phyloP scores from a whole-genome alignment of 2,113 vertebrate species.

The Sinocyclocheilus anophthalmus region DNA sequence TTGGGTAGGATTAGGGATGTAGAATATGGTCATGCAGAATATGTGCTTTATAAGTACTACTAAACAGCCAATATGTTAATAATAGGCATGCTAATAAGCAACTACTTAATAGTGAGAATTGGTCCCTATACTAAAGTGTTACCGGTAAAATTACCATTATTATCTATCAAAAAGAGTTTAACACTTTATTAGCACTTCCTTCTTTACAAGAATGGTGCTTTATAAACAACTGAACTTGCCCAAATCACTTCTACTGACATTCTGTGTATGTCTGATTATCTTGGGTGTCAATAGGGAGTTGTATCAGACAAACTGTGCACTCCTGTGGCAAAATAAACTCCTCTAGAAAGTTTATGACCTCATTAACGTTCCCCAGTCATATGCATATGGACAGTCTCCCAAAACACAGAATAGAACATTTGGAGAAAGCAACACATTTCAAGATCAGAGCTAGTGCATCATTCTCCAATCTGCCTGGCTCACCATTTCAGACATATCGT shows the following conservation, averaged over 20 bases:
- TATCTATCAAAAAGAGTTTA: background rate
- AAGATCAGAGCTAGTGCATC: background rate
- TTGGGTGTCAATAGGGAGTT: too few species aligned
- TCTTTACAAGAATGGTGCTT: too few species aligned
- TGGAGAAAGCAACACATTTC: background rate
- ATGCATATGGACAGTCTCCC: background rate
- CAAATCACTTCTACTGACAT: background rate
- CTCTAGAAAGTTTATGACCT: background rate
- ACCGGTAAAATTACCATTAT: background rate
- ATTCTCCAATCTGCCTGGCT: slow-evolving; percentile 47
- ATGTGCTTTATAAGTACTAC: too few species aligned
- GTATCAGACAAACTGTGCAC: background rate
- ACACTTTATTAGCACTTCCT: too few species aligned
- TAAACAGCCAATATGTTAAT: too few species aligned
- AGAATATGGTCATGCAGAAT: too few species aligned
- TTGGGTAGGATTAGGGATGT: too few species aligned
- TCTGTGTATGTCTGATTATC: background rate
- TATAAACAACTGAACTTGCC: too few species aligned
- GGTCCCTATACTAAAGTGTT: too few species aligned
- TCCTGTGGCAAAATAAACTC: background rate
- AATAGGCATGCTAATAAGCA: too few species aligned
- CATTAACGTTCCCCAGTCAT: background rate
- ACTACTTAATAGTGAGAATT: too few species aligned
- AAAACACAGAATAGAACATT: background rate
- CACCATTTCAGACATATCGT: slow-evolving; percentile 97